These are phyloP conservation scores for Otocyon megalotis DNA, from an alignment of 2,113 vertebrate genomes.

Conservation along the genomic window DNA sequence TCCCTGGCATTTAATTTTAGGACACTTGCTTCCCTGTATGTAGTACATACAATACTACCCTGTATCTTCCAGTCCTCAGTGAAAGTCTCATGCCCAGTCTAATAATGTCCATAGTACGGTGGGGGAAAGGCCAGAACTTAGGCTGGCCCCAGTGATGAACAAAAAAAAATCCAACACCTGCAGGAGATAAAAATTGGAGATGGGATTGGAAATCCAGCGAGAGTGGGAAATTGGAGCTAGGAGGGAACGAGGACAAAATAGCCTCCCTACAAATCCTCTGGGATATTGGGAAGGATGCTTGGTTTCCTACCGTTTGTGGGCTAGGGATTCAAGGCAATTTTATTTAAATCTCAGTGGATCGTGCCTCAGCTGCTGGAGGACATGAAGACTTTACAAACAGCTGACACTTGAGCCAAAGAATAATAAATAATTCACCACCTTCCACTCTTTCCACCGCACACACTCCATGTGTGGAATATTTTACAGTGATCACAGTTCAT, in stretches of 20 bases:
- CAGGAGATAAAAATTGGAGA: background rate
- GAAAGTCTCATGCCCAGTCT: background rate
- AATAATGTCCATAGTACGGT: background rate
- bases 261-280: background rate
- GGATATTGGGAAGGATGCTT: background rate
- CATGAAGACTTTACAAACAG: conserved; percentile 24
- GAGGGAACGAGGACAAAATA: background rate
- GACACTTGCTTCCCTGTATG: background rate
- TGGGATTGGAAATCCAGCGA: background rate
- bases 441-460: background rate
- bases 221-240: background rate
- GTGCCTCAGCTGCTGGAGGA: background rate
- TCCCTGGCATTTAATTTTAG: background rate
- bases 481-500: conserved; percentile 49
- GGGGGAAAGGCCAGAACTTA: background rate
- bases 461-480: conserved; percentile 25
- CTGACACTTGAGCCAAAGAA: conserved; percentile 1
- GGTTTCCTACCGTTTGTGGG: conserved; percentile 2
- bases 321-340: conserved; percentile 29
- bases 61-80: background rate
- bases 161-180: background rate
- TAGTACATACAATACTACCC: background rate
- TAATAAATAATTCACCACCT: conserved; percentile 64
- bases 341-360: conserved; percentile 9
- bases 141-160: background rate